Evolutionary conservation across 1,140 invertebrate genomes (phyloP), one percentile per base, ranked within the genome.

Genomic region (Acarapis woodi): DNA sequence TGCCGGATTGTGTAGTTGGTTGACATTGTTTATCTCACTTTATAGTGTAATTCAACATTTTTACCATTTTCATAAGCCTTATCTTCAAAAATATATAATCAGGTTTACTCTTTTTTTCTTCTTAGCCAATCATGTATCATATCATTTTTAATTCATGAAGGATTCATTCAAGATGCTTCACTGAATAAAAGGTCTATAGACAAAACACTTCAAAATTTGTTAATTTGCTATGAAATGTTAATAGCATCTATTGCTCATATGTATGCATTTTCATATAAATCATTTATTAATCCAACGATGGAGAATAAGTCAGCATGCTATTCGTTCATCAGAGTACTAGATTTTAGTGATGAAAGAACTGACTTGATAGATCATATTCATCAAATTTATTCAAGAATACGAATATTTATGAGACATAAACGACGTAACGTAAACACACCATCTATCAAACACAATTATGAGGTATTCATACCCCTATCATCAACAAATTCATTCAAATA

Each of bases 171-270:
- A 45, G 65, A 69, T 47, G 59, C 68, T 50, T 71, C 72, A 58
- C 55, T 62, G 39, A 60, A 68, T 43, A 57, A 64, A 30, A 64
- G 68, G 46, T 64, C 68, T 39, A 65, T 71, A 26, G 23, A 36
- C 18, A 38, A 35, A 16, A 44, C 45, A 8, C 33, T 35, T 9
- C 70, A 68, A 34, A 71, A 77, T 48, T 50, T 88, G 44, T 59
- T 85, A 32, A 85, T 94, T 40, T 94, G 85, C 49, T 82, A 93
- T 48, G 85, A 94, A 59, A 94, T 94, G 85, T 88, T 90, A 51
- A 52, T 93, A 44, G 85, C 85, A 8, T 77, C 83, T 1, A 67
- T 90, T 10, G 83, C 79, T 3, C 85, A 93, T 59, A 78, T 85
- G 51, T 90, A 77, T 55, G 80, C 78, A 43, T 94, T 93, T 53